Evolutionary conservation across 2,113 vertebrate species (phyloP), one percentile per base, ranked within the genome.

Genomic region (Dromiciops gliroides): DNA sequence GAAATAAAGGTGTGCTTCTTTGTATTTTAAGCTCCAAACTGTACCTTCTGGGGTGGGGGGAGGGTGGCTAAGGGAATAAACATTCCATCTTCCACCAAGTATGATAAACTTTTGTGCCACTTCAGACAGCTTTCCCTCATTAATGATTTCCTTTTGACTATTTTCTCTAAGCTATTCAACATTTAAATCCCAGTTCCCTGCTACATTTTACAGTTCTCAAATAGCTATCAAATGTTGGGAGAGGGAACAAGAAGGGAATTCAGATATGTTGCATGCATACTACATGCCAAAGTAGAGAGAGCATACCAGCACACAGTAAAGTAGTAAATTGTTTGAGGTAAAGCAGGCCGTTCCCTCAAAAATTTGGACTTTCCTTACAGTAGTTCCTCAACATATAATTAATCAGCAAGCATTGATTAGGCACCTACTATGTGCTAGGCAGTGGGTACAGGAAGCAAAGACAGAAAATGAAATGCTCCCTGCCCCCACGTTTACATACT

Each of bases 151-250:
- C 11, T 91, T 91, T 51, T 52, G n/a, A 50, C 56, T 56, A 8
- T 91, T 96, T 96, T 91, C 28, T 91, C 48, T 89, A 47, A 47
- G 51, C 67, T 88, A 60, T 51, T 93, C 92, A 67, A 89, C 51
- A 91, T 91, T 94, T 94, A 88, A 96, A 92, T 52, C 23, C 31
- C 23, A 90, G n/a, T 67, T 49, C 26, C 90, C 89, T 50, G 48
- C 48, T 94, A 94, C n/a, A 51, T 44, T 94, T 94, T 94, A 44
- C 3, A 83, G 6, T 44, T 83, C 67, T 67, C 52, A 95, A 96
- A 37, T 25, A 91, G 25, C 48, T 91, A 51, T 48, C 51, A 96
- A 48, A 92, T 90, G 88, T 92, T 50, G 26, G 53, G 48, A 89
- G 12, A 90, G 51, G 52, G 89, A 92, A 67, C 94, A 83, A 92